Conservation (phyloP, 2,113 vertebrate genomes). For the Alectura lathami region DNA sequence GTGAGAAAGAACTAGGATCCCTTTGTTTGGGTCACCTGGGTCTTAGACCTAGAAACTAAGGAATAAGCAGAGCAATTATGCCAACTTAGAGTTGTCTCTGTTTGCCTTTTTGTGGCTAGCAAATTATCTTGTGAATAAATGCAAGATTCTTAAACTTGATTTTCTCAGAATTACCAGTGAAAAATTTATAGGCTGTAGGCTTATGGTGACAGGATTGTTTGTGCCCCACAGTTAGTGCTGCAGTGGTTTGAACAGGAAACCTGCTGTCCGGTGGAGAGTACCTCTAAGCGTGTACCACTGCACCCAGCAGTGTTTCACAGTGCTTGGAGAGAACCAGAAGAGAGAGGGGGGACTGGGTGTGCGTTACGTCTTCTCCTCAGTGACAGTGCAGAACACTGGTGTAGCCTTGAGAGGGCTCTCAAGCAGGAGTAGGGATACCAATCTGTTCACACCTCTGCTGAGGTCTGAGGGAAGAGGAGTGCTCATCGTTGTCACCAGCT, state of each 20-base stretch:
- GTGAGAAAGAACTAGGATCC: not conserved
- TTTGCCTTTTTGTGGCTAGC: not conserved
- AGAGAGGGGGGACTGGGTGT: not conserved
- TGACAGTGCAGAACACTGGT: not conserved
- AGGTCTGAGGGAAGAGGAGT: not conserved
- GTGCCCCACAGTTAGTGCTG: not conserved
- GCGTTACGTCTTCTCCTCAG: not conserved
- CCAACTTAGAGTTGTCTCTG: not conserved
- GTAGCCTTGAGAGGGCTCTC: not conserved
- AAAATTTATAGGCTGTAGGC: not conserved
- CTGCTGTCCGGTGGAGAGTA: not conserved
- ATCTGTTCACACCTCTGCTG: not conserved
- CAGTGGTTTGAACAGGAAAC: not conserved
- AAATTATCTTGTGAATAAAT: not conserved
- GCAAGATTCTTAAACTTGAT: not conserved
- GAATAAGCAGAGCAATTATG: not conserved
- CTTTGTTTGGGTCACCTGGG: not conserved
- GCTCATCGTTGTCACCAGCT: not conserved
- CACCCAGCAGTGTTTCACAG: not conserved
- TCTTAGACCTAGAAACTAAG: not conserved
- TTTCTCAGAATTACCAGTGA: not conserved
- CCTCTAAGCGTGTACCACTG: not conserved
- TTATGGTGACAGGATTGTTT: not conserved
- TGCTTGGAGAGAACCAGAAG: not conserved
- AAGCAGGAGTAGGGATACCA: not conserved